Percentiles rank a stretch among this genome's conserved stretches.
Conservation (phyloP, 2,888 invertebrate genomes). For the Anaspis maculata region DNA sequence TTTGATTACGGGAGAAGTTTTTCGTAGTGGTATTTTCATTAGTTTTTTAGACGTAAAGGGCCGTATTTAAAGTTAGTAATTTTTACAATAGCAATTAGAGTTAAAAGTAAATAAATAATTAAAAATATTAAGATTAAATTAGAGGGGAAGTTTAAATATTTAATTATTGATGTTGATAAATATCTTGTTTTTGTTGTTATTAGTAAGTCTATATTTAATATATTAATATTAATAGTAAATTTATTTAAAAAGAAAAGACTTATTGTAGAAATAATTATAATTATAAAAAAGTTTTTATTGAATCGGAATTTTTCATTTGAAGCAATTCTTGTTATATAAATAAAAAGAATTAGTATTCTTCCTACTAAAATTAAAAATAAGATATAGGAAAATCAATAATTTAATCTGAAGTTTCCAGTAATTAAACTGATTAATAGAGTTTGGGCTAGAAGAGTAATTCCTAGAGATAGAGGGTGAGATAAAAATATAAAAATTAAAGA, state of each 20-base stretch:
- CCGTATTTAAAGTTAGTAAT: constrained; percentile 50
- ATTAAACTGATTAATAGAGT: constrained; percentile 45
- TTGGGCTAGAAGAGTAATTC: constrained; percentile 48
- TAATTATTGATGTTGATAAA: constrained; percentile 36
- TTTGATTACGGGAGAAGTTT: constrained; percentile 46
- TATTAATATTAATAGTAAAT: constrained; percentile 10
- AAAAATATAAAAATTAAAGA: constrained; percentile 40
- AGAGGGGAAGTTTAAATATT: constrained; percentile 48
- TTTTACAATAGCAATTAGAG: constrained; percentile 51
- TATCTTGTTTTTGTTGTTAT: constrained; percentile 12
- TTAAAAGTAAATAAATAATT: constrained; percentile 53
- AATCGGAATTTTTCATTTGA: constrained; percentile 35
- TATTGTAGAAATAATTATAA: constrained; percentile 6
- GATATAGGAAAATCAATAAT: constrained; percentile 54
- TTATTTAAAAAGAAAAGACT: constrained; percentile 1
- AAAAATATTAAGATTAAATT: constrained; percentile 46
- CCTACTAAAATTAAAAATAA: constrained; percentile 55
- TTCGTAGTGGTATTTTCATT: constrained; percentile 47
- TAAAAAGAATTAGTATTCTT: constrained; percentile 56
- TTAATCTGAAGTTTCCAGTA: constrained; percentile 44
- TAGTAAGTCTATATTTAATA: constrained; percentile 4
- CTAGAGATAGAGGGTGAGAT: constrained; percentile 49
- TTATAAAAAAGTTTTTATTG: constrained; percentile 1
- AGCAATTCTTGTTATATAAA: constrained; percentile 55
- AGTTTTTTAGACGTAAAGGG: constrained; percentile 44